Base-by-base conservation (phyloP, 2,888 invertebrate species). In the Pimpla rufipes region DNA sequence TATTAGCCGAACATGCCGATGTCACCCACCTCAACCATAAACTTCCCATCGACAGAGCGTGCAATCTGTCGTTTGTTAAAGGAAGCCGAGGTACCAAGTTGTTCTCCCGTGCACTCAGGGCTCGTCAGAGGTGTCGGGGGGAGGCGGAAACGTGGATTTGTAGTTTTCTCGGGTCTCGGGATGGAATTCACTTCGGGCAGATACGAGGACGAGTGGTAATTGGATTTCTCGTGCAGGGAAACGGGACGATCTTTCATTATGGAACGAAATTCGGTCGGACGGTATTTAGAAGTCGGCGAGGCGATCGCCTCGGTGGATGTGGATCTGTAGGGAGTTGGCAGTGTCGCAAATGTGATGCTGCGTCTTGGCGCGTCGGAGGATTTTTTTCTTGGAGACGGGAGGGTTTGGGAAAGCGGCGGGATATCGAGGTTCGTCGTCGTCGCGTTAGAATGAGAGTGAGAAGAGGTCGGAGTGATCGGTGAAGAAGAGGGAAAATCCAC, bases 51-150 rank as follows among this genome's bases (percentile, higher is more conserved):
- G 88, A 92, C 93, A 93, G 93, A 91, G 80, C 93, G 93, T 93
- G 93, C 93, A 90, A 91, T 93, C 93, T 93, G 93, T 90, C 89
- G 90, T 84, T 89, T 89, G 88, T 86, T 91, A 90, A 88, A 88
- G 84, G 88, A 88, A 89, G 88, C 85, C 84, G 88, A 81, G 40
- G 85, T 87, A 88, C 85, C 87, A 82, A 87, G 84, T 87, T 37
- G 80, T 70, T 88, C 88, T 83, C 87, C 87, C 79, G 85, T 76
- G 84, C 85, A 88, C 76, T 89, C 90, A 35, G 92, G 90, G 88
- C 88, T 87, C 80, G 93, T 93, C 79, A 93, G 85, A 57, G 92
- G 93, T 67, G 93, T 93, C 40, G 93, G 92, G 70, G 93, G 92
- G 82, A 93, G 90, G 85, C 90, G 90, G 79, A 89, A 92, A 75